Percentiles rank a stretch among this genome's conserved stretches.
Evolutionary conservation across 2,797 vertebrate species (phyloP).

Genomic region (Cirrhinus molitorella): DNA sequence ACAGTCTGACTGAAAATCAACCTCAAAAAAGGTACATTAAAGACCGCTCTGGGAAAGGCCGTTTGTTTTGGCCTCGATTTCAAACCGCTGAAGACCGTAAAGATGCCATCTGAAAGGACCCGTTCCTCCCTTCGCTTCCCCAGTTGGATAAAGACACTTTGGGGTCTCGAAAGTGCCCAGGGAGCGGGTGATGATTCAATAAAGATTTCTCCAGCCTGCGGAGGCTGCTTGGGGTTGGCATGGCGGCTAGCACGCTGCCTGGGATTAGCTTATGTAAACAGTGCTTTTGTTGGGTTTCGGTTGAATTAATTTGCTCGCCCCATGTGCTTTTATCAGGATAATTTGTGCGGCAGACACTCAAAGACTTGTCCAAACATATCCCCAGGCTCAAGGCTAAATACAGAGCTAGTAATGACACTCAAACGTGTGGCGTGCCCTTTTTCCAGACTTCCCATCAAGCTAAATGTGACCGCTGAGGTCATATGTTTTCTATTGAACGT

Average conservation of each 20-base stretch:
- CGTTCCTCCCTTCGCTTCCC: slow-evolving; percentile 35
- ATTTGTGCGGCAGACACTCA: slow-evolving; percentile 59
- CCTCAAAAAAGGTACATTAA: slow-evolving; percentile 32
- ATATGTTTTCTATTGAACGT: slow-evolving; percentile 25
- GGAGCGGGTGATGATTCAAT: slow-evolving; percentile 72
- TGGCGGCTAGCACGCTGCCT: slow-evolving; percentile 53
- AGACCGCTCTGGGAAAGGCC: slow-evolving; percentile 34
- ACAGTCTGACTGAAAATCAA: slow-evolving; percentile 46
- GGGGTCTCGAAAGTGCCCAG: slow-evolving; percentile 36
- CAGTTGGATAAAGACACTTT: slow-evolving; percentile 49
- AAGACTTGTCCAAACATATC: slow-evolving; percentile 65
- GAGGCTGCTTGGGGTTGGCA: slow-evolving; percentile 60
- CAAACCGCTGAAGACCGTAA: slow-evolving; percentile 44
- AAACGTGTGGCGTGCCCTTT: slow-evolving; percentile 63
- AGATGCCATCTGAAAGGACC: slow-evolving; percentile 49
- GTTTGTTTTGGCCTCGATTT: slow-evolving; percentile 51
- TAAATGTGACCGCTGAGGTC: slow-evolving; percentile 6
- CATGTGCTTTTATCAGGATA: slow-evolving; percentile 70
- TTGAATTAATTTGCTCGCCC: slow-evolving; percentile 75
- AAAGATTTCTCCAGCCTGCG: slow-evolving; percentile 68
- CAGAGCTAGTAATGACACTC: slow-evolving; percentile 68
- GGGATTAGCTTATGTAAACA: slow-evolving; percentile 78
- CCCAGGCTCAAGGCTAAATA: slow-evolving; percentile 60
- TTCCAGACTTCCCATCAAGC: slow-evolving; percentile 22
- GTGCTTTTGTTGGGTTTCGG: slow-evolving; percentile 74